Base-by-base conservation (phyloP, 1,140 invertebrate genomes). In the Charaxes varanes region DNA sequence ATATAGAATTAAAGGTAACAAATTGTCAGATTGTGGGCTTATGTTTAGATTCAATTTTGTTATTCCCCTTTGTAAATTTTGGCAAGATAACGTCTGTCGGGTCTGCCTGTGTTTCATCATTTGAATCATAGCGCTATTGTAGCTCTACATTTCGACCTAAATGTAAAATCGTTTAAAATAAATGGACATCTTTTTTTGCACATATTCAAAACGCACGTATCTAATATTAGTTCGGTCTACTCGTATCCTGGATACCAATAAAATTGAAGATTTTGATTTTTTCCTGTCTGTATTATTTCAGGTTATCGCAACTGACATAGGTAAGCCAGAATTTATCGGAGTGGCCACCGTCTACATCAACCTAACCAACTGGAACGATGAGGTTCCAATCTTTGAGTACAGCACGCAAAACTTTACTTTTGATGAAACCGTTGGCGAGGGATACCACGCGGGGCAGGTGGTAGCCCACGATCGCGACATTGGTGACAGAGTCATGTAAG, bases 341-440 rank as follows among this genome's bases (percentile, higher is more conserved):
- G 57, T 31, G 15, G 72, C 83, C 2, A 66, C 44, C 1, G 61
- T 88, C 3, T 54, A 56, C 30, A 85, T 89, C 7, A 60, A 83
- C 16, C 64, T 89, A 24, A 69, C 68, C 16, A 87, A 89, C 59
- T 86, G 85, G 80, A 89, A 89, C 54, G 87, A 89, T 46, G 87
- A 89, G 51, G 28, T 65, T 30, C 88, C 88, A 2, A 84, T 82
- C 28, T 89, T 88, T 53, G 53, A 67, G 3, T 12, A 66, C 12
- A 28, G 40, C 16, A 18, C 41, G 5, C 63, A 78, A 24, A 45
- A 19, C 1, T 74, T 81, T 3, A 17, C 41, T 14, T 77, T 88
- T 28, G 38, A 69, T 2, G 88, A 89, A 66, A 87, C 85, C 1
- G 83, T 72, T 5, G 65, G 51, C n/a, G 55, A 36, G 2, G 81